These are phyloP conservation scores for Drosophila differens DNA, from an alignment of 2,888 invertebrate species.

Conservation along the genomic window DNA sequence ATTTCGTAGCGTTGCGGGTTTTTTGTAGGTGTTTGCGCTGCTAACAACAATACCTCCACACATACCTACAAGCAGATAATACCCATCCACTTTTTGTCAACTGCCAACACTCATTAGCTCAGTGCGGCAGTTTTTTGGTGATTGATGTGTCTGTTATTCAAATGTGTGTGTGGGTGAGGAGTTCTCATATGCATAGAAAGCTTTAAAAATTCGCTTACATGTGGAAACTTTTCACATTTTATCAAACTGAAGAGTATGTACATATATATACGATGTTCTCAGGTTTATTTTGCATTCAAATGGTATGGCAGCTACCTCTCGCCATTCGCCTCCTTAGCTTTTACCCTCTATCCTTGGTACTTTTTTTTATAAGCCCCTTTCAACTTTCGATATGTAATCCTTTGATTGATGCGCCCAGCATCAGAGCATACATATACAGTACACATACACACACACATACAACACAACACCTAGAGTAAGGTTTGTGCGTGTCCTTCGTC, in stretches of 20 bases:
- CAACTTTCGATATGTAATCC: slow-evolving; percentile 80
- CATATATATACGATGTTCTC: slow-evolving; percentile 6
- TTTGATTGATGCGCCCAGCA: slow-evolving; percentile 75
- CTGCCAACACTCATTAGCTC: slow-evolving; percentile 71
- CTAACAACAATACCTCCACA: slow-evolving; percentile 40
- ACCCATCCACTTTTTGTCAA: slow-evolving; percentile 29
- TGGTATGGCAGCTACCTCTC: slow-evolving; percentile 47
- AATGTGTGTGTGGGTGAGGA: slow-evolving; percentile 27
- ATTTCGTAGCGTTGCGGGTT: slow-evolving; percentile 44
- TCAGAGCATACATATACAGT: slow-evolving; percentile 46
- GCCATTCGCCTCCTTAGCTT: not conserved
- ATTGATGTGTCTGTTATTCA: slow-evolving; percentile 69
- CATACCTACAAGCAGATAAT: not conserved
- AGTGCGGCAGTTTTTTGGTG: slow-evolving; percentile 45
- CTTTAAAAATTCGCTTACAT: slow-evolving; percentile 64
- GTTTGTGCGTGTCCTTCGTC: slow-evolving; percentile 34
- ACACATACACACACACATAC: slow-evolving; percentile 13
- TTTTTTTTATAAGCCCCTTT: slow-evolving; percentile 66
- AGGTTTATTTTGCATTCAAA: slow-evolving; percentile 75
- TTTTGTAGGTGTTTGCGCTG: slow-evolving; percentile 42
- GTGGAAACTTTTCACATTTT: slow-evolving; percentile 65
- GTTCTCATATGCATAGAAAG: slow-evolving; percentile 34
- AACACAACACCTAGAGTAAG: slow-evolving; percentile 25
- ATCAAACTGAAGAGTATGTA: slow-evolving; percentile 22
- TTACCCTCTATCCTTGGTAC: not conserved